Evolutionary conservation across 2,113 vertebrate genomes (phyloP), one percentile per base, ranked within the genome.

Genomic region (Rhagologus leucostigma): DNA sequence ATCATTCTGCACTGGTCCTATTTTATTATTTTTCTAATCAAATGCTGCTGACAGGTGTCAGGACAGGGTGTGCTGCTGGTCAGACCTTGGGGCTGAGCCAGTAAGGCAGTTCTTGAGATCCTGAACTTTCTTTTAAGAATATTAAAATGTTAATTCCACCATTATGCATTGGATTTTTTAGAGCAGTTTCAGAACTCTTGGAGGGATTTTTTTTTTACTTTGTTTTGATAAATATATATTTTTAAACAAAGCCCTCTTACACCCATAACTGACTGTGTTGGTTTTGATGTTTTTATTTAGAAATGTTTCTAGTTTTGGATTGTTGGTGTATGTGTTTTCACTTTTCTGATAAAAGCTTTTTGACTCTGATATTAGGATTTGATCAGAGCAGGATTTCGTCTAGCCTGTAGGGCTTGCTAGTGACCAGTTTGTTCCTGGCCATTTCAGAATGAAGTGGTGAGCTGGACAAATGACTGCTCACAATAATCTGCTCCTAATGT

Each of bases 401-500:
- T 37, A 59, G 10, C 24, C n/a, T 74, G 13, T 20, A 42, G 16
- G 26, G 11, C 21, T 67, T 83, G 21, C 67, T 33, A 14, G 21
- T 35, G 13, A n/a, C 35, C n/a, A 19, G 5, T 10, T 30, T 41
- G 44, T 47, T 67, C n/a, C 12, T 7, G 6, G 13, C 5, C 16
- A 8, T 65, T 67, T 86, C 42, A 47, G 47, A 91, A n/a, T 57
- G 26, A 74, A 56, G 16, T 8, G 8, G 3, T 20, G 42, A 79
- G 20, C 27, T 50, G 35, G 50, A 37, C 11, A 75, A 70, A 32
- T 46, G 41, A 29, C 19, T 29, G 33, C 26, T 56, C 9, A 23
- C 7, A 20, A 22, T n/a, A 73, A 6, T 29, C 15, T 0, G 0
- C 20, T 55, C 9, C 27, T 50, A 32, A 32, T 0, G 0, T 35